Evolutionary conservation across 2,888 invertebrate species (phyloP).

Genomic region (Microchrysa polita): DNA sequence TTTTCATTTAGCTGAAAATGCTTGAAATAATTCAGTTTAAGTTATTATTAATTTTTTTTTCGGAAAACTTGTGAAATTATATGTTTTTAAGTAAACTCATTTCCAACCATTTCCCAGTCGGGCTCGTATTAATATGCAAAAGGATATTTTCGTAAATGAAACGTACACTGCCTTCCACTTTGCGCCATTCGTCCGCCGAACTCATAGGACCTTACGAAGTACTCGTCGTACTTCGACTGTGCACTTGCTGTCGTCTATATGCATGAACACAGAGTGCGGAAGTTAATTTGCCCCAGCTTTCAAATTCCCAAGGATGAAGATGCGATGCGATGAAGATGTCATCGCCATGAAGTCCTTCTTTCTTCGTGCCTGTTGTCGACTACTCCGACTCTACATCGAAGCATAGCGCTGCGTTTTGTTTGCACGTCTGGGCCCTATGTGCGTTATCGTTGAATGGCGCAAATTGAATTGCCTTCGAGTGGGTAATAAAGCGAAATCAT

Average conservation of each 20-base stretch:
- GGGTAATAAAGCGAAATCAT: constrained; percentile 22
- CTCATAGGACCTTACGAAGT: too few species aligned
- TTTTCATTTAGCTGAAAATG: neutral
- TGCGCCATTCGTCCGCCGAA: neutral
- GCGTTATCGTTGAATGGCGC: constrained; percentile 12
- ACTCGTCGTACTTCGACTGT: neutral
- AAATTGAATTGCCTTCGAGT: constrained; percentile 33
- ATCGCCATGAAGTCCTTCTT: neutral
- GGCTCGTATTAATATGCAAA: constrained; percentile 17
- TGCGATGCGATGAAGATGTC: neutral
- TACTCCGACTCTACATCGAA: neutral
- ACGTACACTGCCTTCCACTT: constrained; percentile 6
- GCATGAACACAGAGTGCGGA: constrained; percentile 3
- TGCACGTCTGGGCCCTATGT: too few species aligned
- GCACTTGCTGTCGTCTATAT: too few species aligned
- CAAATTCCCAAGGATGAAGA: neutral
- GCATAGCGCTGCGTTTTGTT: too few species aligned
- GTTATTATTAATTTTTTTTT: neutral
- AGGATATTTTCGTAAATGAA: constrained; percentile 5
- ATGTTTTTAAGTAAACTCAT: constrained; percentile 13
- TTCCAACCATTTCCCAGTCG: neutral
- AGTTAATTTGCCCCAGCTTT: constrained; percentile 23
- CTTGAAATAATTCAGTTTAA: neutral
- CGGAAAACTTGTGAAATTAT: constrained; percentile 4
- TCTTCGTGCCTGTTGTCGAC: neutral